Evolutionary conservation across 2,113 vertebrate genomes (phyloP).

Genomic region (Burhinus bistriatus): DNA sequence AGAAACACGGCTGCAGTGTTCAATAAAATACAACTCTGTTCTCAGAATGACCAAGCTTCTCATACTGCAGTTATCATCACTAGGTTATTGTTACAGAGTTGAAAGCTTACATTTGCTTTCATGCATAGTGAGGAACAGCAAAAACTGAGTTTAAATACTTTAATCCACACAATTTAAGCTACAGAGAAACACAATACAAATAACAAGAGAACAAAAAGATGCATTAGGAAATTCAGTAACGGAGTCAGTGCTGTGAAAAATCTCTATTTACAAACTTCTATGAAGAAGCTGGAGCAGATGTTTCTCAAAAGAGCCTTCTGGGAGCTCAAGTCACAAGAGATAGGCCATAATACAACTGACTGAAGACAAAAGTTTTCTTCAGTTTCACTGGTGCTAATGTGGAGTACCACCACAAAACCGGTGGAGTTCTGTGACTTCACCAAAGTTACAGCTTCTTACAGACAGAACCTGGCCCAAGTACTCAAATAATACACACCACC

Average conservation of each 20-base stretch:
- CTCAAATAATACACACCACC: not conserved
- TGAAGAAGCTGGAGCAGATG: not conserved
- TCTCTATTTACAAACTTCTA: not conserved
- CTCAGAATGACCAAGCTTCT: not conserved
- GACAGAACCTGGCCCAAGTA: not conserved
- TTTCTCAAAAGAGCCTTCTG: not conserved
- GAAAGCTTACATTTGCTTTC: not conserved
- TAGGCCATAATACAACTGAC: not conserved
- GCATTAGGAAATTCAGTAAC: not conserved
- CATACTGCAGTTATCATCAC: not conserved
- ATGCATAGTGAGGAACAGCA: not conserved
- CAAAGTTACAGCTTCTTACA: not conserved
- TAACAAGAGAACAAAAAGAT: not conserved
- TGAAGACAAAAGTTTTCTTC: not conserved
- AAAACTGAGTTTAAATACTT: constrained; percentile 17
- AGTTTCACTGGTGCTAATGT: not conserved
- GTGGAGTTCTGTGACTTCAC: not conserved
- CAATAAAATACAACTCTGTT: not conserved
- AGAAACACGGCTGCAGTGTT: not conserved
- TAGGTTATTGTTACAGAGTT: not conserved
- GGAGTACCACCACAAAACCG: not conserved
- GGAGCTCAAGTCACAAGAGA: not conserved
- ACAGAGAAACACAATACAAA: constrained; percentile 24
- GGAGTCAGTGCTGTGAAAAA: not conserved
- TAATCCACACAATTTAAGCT: constrained; percentile 31